Conservation (phyloP, 2,113 vertebrate species). For the Colistium nudipinnis region DNA sequence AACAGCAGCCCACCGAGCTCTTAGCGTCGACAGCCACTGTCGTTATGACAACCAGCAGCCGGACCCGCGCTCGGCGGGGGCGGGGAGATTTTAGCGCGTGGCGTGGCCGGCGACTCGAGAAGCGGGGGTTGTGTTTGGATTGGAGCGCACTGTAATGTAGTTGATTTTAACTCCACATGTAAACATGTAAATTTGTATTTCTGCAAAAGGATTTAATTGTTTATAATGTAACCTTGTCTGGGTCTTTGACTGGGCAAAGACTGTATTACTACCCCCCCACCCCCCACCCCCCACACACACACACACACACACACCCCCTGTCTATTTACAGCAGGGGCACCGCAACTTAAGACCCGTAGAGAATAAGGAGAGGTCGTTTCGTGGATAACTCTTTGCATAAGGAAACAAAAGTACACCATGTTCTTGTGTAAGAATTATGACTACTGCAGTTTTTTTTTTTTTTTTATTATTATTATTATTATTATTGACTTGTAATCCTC, state of each 20-base stretch:
- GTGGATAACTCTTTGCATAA: constrained; percentile 67
- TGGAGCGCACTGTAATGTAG: constrained; percentile 79
- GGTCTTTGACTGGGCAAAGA: constrained; percentile 71
- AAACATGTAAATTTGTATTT: constrained; percentile 83
- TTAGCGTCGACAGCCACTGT: constrained; percentile 23
- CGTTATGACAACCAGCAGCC: constrained; percentile 50
- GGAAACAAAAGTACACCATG: constrained; percentile 70
- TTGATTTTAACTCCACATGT: constrained; percentile 79
- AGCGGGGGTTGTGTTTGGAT: constrained; percentile 58
- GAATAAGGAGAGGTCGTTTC: constrained; percentile 66
- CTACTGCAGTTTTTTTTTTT: constrained; percentile 69
- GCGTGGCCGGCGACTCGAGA: constrained; percentile 34
- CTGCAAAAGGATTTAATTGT: constrained; percentile 79
- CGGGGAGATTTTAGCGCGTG: constrained; percentile 24
- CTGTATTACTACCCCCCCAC: constrained; percentile 67
- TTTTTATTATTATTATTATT: too few relatives aligned
- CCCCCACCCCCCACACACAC: too few relatives aligned
- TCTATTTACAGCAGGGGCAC: constrained; percentile 66
- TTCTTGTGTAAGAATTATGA: constrained; percentile 77
- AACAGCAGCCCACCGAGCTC: constrained; percentile 42
- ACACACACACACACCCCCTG: too few relatives aligned
- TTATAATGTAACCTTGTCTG: constrained; percentile 76
- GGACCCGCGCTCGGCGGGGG: constrained; percentile 40
- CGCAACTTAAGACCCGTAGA: constrained; percentile 69
- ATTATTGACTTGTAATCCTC: constrained; percentile 63